Evolutionary conservation across 2,113 vertebrate genomes (phyloP), one percentile per base, ranked within the genome.

Genomic region (Notarius lentiginosus): DNA sequence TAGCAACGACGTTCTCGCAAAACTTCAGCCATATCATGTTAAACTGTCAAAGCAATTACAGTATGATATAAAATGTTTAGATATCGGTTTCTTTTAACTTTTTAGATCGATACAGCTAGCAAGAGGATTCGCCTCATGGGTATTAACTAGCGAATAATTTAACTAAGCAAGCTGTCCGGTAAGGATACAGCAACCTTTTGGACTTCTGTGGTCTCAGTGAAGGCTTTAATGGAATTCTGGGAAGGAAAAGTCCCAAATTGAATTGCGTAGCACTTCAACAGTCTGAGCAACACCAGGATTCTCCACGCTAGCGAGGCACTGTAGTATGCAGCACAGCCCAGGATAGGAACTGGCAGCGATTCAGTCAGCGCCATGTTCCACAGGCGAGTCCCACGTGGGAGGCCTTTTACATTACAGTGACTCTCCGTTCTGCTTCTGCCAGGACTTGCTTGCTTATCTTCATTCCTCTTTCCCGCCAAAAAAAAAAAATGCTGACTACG

Each of bases 331-430:
- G 79, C 12, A 18, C 20, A 7, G 79, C 79, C 4, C 30, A 87
- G 63, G 87, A 87, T 80, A 83, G 81, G 80, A 83, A 72, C 88
- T 90, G 86, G 90, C 90, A 88, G 51, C 72, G 72, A 83, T 89
- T 91, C 89, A 89, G 88, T 61, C 58, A 87, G 82, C 89, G 88
- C 89, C 90, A 90, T 90, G 89, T 89, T 91, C 61, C 73, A 82
- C 77, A 88, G 84, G 70, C 76, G 53, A 87, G 75, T 73, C 82
- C 55, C 75, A n/a, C 24, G 30, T 51, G 70, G 66, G 60, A 83
- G 70, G 53, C 56, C 41, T 87, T 83, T 84, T 30, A 30, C 63
- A 53, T 41, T 41, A 41, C 41, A 41, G 34, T 47, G 68, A 22
- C 22, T 83, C 24, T 55, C n/a, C 14, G 11, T 20, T 70, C 49